Percentiles rank a stretch among this genome's conserved stretches.
Evolutionary conservation across 37 sponge, comb jelly and placozoan species (phyloP).

Genomic region (Ianthella basta): DNA sequence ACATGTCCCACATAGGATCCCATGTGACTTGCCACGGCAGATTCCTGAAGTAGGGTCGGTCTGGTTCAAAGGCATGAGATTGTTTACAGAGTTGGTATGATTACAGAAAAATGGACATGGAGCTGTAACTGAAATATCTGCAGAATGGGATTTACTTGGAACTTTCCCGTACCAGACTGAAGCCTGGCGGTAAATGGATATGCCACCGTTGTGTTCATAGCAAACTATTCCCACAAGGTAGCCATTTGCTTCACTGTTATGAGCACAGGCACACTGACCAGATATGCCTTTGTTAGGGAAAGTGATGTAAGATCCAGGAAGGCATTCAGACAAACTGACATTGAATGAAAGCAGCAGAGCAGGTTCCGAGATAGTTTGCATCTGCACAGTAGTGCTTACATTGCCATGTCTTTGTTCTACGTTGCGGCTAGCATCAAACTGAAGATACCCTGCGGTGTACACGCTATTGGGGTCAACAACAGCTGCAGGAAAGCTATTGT

Average conservation of each 20-base stretch:
- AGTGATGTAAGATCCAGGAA: neutral
- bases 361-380: neutral
- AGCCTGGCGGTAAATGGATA: no score
- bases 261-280: neutral
- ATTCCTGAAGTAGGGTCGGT: no score
- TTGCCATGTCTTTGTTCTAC: no score
- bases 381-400: neutral
- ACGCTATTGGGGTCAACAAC: neutral
- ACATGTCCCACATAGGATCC: constrained; percentile 14
- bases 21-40: neutral
- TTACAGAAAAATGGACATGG: no score
- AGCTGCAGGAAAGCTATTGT: neutral
- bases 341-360: neutral
- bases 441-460: neutral
- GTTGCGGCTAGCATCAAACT: neutral
- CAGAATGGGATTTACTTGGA: no score
- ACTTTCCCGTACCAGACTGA: no score
- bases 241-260: neutral
- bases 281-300: neutral
- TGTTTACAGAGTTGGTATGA: no score
- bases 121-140: no score
- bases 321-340: neutral
- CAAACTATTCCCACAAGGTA: neutral
- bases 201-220: neutral
- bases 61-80: no score